A percentile compares a stretch with the other conserved stretches of the same genome.
These are phyloP conservation scores for Popillia japonica DNA, from an alignment of 1,140 invertebrate species.

Conservation along the genomic window DNA sequence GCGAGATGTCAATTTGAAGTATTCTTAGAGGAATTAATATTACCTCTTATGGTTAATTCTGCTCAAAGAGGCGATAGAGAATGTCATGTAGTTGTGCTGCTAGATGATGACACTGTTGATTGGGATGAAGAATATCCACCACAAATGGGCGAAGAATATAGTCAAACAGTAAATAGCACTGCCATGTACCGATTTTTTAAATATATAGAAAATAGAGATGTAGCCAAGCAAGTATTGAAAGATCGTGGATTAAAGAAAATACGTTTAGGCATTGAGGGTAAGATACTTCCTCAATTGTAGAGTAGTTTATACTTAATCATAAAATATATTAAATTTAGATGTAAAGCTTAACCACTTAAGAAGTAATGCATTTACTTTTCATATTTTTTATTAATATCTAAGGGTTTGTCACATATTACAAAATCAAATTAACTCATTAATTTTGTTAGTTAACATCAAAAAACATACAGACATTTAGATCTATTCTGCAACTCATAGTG, in stretches of 20 bases:
- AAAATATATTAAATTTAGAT: too few relatives aligned
- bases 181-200: slow-evolving; percentile 98
- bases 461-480: too few relatives aligned
- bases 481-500: too few relatives aligned
- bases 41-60: slow-evolving; percentile 95
- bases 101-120: slow-evolving; percentile 96
- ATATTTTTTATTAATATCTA: too few relatives aligned
- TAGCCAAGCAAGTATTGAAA: slow-evolving; percentile 98
- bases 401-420: too few relatives aligned
- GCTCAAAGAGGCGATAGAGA: slow-evolving; percentile 90
- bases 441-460: too few relatives aligned
- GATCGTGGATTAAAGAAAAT: slow-evolving; percentile 99
- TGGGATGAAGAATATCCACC: slow-evolving; percentile 99
- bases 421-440: too few relatives aligned
- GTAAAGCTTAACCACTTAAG: too few relatives aligned
- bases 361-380: too few relatives aligned
- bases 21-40: slow-evolving; percentile 94
- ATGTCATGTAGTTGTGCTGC: slow-evolving; percentile 92
- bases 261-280: slow-evolving; percentile 94
- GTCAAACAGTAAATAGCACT: slow-evolving; percentile 91
- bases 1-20: slow-evolving; percentile 95
- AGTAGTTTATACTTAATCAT: too few relatives aligned
- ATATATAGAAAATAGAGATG: slow-evolving; percentile 99
- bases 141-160: slow-evolving; percentile 98
- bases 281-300: background rate